Percentiles rank a stretch among this genome's conserved stretches.
Evolutionary conservation across 2,888 invertebrate species (phyloP).

Genomic region (Hyalella azteca): DNA sequence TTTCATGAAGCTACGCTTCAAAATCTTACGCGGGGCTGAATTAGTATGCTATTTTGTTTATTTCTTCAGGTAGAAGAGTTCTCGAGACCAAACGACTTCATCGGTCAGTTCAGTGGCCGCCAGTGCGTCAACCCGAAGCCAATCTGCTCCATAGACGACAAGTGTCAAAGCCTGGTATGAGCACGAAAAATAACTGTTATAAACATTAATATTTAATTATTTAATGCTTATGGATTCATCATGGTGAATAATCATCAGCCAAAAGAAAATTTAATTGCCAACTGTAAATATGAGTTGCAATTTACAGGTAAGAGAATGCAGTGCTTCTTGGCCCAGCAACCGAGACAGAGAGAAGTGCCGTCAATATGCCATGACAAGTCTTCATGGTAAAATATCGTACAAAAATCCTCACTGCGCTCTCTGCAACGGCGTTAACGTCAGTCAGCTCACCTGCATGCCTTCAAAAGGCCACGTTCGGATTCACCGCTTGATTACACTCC

Average conservation of each 20-base stretch:
- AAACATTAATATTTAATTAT: no score
- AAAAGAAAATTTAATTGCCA: no score
- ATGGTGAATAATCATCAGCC: no score
- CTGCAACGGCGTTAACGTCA: slow-evolving; percentile 59
- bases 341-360: slow-evolving; percentile 54
- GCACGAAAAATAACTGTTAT: no score
- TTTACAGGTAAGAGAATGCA: slow-evolving; percentile 49
- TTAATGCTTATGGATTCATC: no score
- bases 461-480: neutral
- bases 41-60: no score
- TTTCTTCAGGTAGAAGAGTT: neutral
- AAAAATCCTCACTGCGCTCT: slow-evolving; percentile 62
- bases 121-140: neutral
- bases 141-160: neutral
- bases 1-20: no score
- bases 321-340: slow-evolving; percentile 50
- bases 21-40: no score
- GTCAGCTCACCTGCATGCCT: neutral
- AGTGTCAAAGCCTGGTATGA: neutral
- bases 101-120: neutral
- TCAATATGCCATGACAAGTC: slow-evolving; percentile 49
- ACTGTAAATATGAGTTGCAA: no score
- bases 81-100: neutral
- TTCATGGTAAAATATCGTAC: slow-evolving; percentile 53
- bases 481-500: neutral